Base-by-base conservation (phyloP, 2,888 invertebrate species). In the Ferdinandea cuprea region DNA sequence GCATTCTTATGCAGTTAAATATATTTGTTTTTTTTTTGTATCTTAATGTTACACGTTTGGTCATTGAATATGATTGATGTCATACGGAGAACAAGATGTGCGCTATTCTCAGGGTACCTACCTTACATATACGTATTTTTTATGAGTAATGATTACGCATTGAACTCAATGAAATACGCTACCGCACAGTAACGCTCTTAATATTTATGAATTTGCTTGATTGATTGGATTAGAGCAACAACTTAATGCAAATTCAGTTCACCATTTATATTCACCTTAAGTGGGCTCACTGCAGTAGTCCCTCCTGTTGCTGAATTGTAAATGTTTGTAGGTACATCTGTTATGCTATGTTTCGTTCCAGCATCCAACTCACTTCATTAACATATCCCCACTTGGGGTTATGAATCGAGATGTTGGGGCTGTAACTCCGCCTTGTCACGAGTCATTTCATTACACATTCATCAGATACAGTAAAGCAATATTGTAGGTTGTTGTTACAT, bases 381-480 rank as follows among this genome's bases (percentile, higher is more conserved):
- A 83, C 83, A 83, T 83, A 83, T 69, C 73, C 71, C 69, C 61
- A 66, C 71, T 81, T 46, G 37, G 21, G 11, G 19, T 28, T n/a
- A n/a, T n/a, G n/a, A n/a, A 21, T 13, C 15, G 5, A 37, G 44
- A 32, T 48, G 32, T 32, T 8, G 13, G n/a, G n/a, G 21, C 1
- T n/a, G 17, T 72, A 50, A 78, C 83, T 78, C 83, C 83, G 78
- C 83, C 83, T 83, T 68, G 72, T 73, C 68, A 73, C 78, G 56
- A 56, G 19, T 78, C 78, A 83, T 83, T 83, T 78, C 78, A 83
- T 83, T 83, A 78, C 68, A 72, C 72, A 83, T 83, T 78, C 83
- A 78, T 83, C 83, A 83, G 69, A 81, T 58, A 65, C 56, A 56
- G 61, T 21, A 42, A 42, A 15, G 28, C 40, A 25, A 25, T 25